Conservation (phyloP, 2,888 invertebrate genomes). For the Ennomos erosarius region DNA sequence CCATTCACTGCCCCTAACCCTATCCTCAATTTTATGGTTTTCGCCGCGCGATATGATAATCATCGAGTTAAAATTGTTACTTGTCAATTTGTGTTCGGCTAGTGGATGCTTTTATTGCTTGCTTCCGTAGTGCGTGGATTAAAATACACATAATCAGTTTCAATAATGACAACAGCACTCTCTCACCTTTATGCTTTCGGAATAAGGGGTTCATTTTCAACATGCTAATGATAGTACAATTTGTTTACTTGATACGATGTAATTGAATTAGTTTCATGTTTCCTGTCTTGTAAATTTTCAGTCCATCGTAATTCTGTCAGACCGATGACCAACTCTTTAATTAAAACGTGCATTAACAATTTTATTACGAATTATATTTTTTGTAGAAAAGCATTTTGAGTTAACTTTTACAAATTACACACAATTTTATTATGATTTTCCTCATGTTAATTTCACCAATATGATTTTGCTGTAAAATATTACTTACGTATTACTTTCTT, state of each 20-base stretch:
- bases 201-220: slow-evolving; percentile 4
- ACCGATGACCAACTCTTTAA: background rate
- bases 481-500: too few species aligned
- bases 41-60: slow-evolving; percentile 59
- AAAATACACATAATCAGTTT: slow-evolving; percentile 16
- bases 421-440: too few species aligned
- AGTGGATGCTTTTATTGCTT: slow-evolving; percentile 51
- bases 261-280: slow-evolving; percentile 18
- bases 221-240: background rate
- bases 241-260: slow-evolving; percentile 11
- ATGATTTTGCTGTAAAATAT: too few species aligned
- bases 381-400: too few species aligned
- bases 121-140: slow-evolving; percentile 45
- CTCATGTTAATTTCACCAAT: too few species aligned
- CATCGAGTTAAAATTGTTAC: slow-evolving; percentile 67
- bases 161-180: slow-evolving; percentile 10
- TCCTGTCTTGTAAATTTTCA: slow-evolving; percentile 21
- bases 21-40: slow-evolving; percentile 64
- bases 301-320: slow-evolving; percentile 15
- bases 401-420: background rate
- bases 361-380: slow-evolving; percentile 1
- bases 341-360: slow-evolving; percentile 4
- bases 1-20: slow-evolving; percentile 66
- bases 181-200: slow-evolving; percentile 14
- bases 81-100: slow-evolving; percentile 63